Base-by-base conservation (phyloP, 2,888 invertebrate species). In the Dione vanillae region DNA sequence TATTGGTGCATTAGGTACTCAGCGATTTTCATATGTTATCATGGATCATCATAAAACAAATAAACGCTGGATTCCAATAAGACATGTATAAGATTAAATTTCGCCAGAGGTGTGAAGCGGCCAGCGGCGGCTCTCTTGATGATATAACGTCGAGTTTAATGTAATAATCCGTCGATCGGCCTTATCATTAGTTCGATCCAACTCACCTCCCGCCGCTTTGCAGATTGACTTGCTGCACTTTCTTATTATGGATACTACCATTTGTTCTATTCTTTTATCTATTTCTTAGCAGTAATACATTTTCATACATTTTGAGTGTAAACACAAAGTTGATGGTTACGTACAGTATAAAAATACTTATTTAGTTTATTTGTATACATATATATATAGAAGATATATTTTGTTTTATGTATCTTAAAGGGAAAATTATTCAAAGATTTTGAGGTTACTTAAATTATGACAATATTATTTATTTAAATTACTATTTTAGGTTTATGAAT, bases 161-260 rank as follows among this genome's bases (percentile, higher is more conserved):
- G 91, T 92, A 91, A 92, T 92, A 93, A 92, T 92, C 90, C 85
- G 88, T 86, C 89, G 90, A 90, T 92, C 88, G 78, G 78, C 77
- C 85, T 87, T 92, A 92, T 92, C 91, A 91, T 92, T 90, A 90
- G 89, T 83, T 85, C 83, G 84, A 91, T 92, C 91, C 85, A 81
- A 80, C 83, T 80, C 88, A 87, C 91, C 93, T 89, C 92, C 92
- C 90, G 92, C 88, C 83, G 92, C 82, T 86, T 81, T 80, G 85
- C 86, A 90, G 92, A 93, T 92, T 92, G 90, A 86, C 81, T 86
- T 78, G 78, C 77, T 76, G 81, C 87, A 85, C 82, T 85, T 79
- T 84, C 85, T 80, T 90, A 89, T 71, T 85, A 79, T 91, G 91
- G 92, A 92, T 80, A 86, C 83, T 80, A 82, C 83, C 70, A 71